A percentile compares a stretch with the other conserved stretches of the same genome.
phyloP scores from a whole-genome alignment of 1,140 invertebrate genomes.

The Palaemon carinicauda region DNA sequence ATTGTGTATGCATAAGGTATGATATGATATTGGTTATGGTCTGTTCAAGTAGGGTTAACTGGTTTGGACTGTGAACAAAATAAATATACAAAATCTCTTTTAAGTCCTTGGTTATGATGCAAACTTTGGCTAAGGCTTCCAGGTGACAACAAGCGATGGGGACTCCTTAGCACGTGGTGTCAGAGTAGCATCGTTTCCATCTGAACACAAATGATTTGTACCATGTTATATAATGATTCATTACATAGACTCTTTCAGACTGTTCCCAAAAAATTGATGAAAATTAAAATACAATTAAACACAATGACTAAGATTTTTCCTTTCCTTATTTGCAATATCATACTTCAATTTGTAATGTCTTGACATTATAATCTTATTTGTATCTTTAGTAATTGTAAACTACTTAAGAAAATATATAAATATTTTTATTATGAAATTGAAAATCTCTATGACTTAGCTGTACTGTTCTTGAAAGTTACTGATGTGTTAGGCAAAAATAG shows the following conservation, averaged over 20 bases:
- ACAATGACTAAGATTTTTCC: background rate
- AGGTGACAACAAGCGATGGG: slow-evolving; percentile 45
- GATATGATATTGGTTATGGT: slow-evolving; percentile 9
- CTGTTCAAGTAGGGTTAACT: slow-evolving; percentile 28
- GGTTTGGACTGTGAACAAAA: slow-evolving; percentile 36
- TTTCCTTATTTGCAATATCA: too few relatives aligned
- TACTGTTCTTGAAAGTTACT: too few relatives aligned
- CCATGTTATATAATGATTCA: slow-evolving; percentile 55
- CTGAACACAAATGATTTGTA: slow-evolving; percentile 57
- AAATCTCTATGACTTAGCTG: too few relatives aligned
- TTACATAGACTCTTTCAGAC: slow-evolving; percentile 51
- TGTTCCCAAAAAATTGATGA: slow-evolving; percentile 36
- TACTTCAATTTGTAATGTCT: too few relatives aligned
- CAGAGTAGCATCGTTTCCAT: slow-evolving; percentile 55
- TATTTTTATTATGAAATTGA: too few relatives aligned
- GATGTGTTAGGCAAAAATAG: too few relatives aligned
- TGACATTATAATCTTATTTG: too few relatives aligned
- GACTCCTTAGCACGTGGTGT: slow-evolving; percentile 52
- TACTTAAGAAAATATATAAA: too few relatives aligned
- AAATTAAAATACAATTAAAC: slow-evolving; percentile 54
- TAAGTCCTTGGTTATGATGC: slow-evolving; percentile 53
- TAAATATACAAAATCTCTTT: slow-evolving; percentile 4
- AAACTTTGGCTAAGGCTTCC: slow-evolving; percentile 53
- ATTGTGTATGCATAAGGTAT: background rate
- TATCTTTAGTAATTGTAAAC: too few relatives aligned